Evolutionary conservation across 2,888 invertebrate genomes (phyloP).

Genomic region (Tortricodes alternella): DNA sequence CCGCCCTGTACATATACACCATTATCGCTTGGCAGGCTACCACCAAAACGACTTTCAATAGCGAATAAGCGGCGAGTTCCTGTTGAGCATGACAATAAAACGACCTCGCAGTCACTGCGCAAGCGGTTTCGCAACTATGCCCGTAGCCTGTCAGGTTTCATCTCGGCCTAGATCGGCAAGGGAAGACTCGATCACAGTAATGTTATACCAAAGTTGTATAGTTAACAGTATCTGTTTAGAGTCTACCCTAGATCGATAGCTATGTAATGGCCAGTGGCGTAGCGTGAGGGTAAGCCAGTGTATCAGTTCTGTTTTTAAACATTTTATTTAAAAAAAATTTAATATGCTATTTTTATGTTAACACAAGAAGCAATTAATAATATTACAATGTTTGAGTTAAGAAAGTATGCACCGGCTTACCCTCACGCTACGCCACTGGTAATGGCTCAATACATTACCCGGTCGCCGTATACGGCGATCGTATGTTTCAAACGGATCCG

Average conservation of each 20-base stretch:
- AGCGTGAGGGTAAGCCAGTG: too few species aligned
- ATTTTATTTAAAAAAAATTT: too few species aligned
- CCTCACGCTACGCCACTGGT: too few species aligned
- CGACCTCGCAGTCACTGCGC: neutral
- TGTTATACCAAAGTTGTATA: constrained; percentile 28
- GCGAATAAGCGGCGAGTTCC: neutral
- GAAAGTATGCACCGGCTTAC: too few species aligned
- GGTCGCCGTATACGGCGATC: too few species aligned
- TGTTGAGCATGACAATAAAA: constrained; percentile 18
- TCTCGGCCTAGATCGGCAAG: constrained; percentile 4
- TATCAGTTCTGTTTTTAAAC: too few species aligned
- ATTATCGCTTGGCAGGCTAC: neutral
- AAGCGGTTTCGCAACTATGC: neutral
- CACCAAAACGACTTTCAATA: neutral
- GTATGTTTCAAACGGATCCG: too few species aligned
- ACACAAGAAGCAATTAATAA: too few species aligned
- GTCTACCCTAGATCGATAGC: constrained; percentile 11
- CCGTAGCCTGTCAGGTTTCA: neutral
- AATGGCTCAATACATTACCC: too few species aligned
- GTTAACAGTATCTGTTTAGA: neutral
- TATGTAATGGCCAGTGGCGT: constrained; percentile 2
- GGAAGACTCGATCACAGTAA: constrained; percentile 10
- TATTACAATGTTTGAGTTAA: too few species aligned
- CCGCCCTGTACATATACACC: neutral
- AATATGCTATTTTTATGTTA: too few species aligned